These are phyloP conservation scores for Excalfactoria chinensis DNA, from an alignment of 2,113 vertebrate genomes.

Conservation along the genomic window DNA sequence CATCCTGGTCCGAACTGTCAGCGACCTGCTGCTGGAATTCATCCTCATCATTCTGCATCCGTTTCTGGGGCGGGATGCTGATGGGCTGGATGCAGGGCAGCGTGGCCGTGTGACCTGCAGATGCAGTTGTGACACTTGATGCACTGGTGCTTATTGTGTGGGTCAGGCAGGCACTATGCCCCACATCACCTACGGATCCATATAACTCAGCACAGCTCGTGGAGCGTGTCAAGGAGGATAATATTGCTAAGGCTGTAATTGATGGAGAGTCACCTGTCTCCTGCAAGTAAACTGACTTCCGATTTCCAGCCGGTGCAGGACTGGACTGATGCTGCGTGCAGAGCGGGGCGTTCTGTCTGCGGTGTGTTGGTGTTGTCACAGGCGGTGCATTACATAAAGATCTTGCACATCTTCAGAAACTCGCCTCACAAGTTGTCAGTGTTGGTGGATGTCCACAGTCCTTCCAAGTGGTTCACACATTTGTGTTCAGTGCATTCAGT, in stretches of 20 bases:
- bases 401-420: not conserved
- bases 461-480: not conserved
- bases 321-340: not conserved
- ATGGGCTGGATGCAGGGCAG: not conserved
- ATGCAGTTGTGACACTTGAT: not conserved
- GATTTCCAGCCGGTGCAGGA: not conserved
- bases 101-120: not conserved
- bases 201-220: not conserved
- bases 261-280: not conserved
- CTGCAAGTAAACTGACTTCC: not conserved
- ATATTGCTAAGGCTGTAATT: fast-evolving
- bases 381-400: not conserved
- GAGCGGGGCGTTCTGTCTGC: not conserved
- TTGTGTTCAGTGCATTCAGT: not conserved
- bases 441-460: conserved; percentile 25
- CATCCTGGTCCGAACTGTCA: not conserved
- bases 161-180: not conserved
- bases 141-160: not conserved
- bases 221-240: not conserved
- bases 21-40: not conserved
- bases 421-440: conserved; percentile 24
- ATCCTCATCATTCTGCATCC: not conserved
- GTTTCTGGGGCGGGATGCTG: not conserved
- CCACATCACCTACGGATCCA: not conserved
- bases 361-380: not conserved